Base-by-base conservation (phyloP, 1,140 invertebrate species). In the Drosophila pruinosa region DNA sequence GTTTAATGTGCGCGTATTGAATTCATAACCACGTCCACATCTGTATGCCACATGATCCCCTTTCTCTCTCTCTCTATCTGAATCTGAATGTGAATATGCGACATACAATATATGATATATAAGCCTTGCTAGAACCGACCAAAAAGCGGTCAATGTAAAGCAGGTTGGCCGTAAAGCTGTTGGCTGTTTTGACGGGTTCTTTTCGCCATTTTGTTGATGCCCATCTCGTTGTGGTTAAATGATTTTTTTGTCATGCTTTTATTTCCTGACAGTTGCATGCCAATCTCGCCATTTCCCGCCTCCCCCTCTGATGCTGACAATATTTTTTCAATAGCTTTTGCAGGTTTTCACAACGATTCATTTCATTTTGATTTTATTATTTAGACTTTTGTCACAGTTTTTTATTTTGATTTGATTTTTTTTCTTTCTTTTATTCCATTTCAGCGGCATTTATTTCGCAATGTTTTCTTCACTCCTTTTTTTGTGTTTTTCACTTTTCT, bases 311-410 rank as follows among this genome's bases (percentile, higher is more conserved):
- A 78, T 78, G 71, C 70, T 80, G 70, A 70, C 73, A 76, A 86
- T 85, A 86, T 85, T 85, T 76, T 75, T 85, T 86, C 80, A 80
- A 86, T 86, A 85, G 69, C 56, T 77, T 74, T 59, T 59, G 48
- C 69, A 53, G 47, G 47, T 67, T 72, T 61, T 39, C 47, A 48
- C 38, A 82, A 54, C 70, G 78, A 74, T 74, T 78, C 78, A 75
- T 83, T 86, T 81, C 77, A 69, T 81, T 88, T 75, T 88, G 77
- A 86, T 88, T 86, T 86, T 86, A 78, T 86, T 86, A 86, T 86
- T 86, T 86, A 86, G 81, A 81, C 41, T 45, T 58, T 54, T 34
- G 50, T 14, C 39, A 10, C 41, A 19, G 34, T 61, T 69, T 57
- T 39, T 65, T 21, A 39, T 26, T 22, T 41, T 26, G 38, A 59